A percentile compares a stretch with the other conserved stretches of the same genome.
These are phyloP conservation scores for Dinothrombium tinctorium DNA, from an alignment of 1,140 invertebrate genomes.

Conservation along the genomic window DNA sequence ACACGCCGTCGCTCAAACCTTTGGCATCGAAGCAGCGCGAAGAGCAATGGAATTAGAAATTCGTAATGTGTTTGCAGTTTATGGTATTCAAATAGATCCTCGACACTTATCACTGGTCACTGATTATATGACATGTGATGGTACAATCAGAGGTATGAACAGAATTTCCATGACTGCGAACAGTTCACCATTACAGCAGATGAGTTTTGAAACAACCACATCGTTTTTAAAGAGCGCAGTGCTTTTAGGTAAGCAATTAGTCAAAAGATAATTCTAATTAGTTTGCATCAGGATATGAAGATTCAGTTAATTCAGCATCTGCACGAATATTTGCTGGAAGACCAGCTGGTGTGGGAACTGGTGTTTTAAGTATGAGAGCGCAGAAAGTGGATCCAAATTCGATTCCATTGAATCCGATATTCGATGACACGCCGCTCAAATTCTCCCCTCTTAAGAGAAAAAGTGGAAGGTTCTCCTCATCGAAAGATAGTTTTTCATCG, in stretches of 20 bases:
- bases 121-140: slow-evolving; percentile 94
- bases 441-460: no score
- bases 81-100: slow-evolving; percentile 81
- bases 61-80: slow-evolving; percentile 74
- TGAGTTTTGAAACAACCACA: slow-evolving; percentile 86
- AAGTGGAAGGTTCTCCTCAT: no score
- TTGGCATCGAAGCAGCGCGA: slow-evolving; percentile 86
- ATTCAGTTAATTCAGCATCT: slow-evolving; percentile 61
- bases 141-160: slow-evolving; percentile 65
- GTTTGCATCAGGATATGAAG: slow-evolving; percentile 30
- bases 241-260: slow-evolving; percentile 25
- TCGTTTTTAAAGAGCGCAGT: slow-evolving; percentile 61
- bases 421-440: no score
- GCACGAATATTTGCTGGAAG: slow-evolving; percentile 65
- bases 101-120: slow-evolving; percentile 76
- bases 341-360: slow-evolving; percentile 58
- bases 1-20: slow-evolving; percentile 54
- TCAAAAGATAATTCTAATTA: slow-evolving; percentile 4
- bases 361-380: slow-evolving; percentile 38
- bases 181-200: slow-evolving; percentile 70
- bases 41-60: slow-evolving; percentile 69
- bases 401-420: no score
- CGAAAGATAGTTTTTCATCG: no score
- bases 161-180: slow-evolving; percentile 63
- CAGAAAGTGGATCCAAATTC: no score